These are phyloP conservation scores for Blastobasis lacticolella DNA, from an alignment of 2,888 invertebrate genomes.

Conservation along the genomic window DNA sequence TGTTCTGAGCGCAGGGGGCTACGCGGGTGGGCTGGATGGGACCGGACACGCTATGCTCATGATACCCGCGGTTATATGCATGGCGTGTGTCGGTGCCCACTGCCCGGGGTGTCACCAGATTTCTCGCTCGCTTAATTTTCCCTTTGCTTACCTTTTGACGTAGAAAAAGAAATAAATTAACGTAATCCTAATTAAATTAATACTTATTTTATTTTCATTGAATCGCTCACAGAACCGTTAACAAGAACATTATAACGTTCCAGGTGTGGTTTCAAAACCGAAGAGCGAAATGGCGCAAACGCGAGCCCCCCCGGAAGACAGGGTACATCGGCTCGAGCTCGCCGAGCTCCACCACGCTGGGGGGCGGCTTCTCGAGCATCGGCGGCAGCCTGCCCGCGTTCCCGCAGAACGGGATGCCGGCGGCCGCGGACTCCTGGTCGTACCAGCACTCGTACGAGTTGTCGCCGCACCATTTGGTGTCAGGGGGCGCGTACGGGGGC, in stretches of 20 bases:
- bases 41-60: too few relatives aligned
- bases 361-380: slow-evolving; percentile 75
- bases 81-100: too few relatives aligned
- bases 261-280: slow-evolving; percentile 92
- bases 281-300: slow-evolving; percentile 94
- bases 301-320: slow-evolving; percentile 93
- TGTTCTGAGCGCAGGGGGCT: too few relatives aligned
- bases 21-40: too few relatives aligned
- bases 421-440: slow-evolving; percentile 86
- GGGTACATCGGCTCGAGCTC: slow-evolving; percentile 83
- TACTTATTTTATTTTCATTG: too few relatives aligned
- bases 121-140: too few relatives aligned
- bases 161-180: too few relatives aligned
- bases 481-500: slow-evolving; percentile 79
- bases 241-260: slow-evolving; percentile 2
- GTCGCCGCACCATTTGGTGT: slow-evolving; percentile 83
- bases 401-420: slow-evolving; percentile 75
- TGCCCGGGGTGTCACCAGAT: too few relatives aligned
- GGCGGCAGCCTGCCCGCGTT: slow-evolving; percentile 67
- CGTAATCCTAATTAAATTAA: too few relatives aligned
- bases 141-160: too few relatives aligned
- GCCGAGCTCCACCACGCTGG: slow-evolving; percentile 78
- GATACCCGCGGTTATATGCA: too few relatives aligned
- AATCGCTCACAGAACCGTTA: too few relatives aligned
- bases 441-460: slow-evolving; percentile 86